Conservation (phyloP, 2,888 invertebrate genomes). For the Lapara coniferarum region DNA sequence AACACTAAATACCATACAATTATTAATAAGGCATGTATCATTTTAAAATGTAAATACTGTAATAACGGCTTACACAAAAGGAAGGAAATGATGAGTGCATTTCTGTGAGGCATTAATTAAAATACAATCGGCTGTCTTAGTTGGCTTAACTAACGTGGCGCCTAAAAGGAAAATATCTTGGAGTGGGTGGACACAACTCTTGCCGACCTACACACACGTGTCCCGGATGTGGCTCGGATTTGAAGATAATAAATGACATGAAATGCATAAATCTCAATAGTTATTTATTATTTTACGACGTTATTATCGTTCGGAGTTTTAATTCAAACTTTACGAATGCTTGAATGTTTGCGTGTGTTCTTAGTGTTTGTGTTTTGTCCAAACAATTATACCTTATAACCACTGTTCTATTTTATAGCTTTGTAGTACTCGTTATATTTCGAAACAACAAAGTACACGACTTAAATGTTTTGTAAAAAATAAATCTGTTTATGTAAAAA, state of each 20-base stretch:
- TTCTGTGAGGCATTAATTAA: constrained; percentile 41
- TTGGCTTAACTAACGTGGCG: not conserved
- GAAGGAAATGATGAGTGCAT: constrained; percentile 19
- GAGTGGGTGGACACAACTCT: constrained; percentile 53
- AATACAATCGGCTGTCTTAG: constrained; percentile 48
- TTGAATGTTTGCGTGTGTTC: not conserved
- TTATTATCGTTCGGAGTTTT: constrained; percentile 5
- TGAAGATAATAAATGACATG: constrained; percentile 27
- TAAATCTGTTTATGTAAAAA: no score
- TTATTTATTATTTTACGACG: constrained; percentile 25
- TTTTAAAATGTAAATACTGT: not conserved
- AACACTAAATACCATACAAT: not conserved
- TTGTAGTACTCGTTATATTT: no score
- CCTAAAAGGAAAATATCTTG: constrained; percentile 31
- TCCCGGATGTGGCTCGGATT: constrained; percentile 43
- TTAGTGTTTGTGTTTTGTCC: not conserved
- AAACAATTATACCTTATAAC: no score
- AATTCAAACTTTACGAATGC: not conserved
- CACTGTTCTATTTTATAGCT: no score
- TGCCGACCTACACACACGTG: constrained; percentile 41
- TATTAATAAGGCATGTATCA: not conserved
- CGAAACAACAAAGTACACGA: no score
- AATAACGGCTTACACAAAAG: constrained; percentile 30
- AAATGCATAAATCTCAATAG: constrained; percentile 23
- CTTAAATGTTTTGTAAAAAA: no score